phyloP scores from a whole-genome alignment of 2,797 vertebrate species.

The Coluber constrictor region DNA sequence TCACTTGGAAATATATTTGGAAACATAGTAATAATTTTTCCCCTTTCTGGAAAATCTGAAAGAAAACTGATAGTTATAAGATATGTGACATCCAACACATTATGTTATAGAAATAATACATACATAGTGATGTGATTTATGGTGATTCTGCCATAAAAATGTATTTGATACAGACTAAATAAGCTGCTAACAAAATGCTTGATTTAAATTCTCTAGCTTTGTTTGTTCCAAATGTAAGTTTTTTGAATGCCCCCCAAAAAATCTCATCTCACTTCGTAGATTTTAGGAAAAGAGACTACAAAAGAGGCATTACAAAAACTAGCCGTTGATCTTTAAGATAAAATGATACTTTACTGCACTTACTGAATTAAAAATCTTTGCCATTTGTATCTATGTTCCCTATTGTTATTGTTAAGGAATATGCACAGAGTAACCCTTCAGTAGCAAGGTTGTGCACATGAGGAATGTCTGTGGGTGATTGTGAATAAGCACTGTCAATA shows the following conservation, averaged over 20 bases:
- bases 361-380: neutral
- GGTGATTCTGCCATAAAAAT: neutral
- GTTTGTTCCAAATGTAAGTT: neutral
- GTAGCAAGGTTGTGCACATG: too few species aligned
- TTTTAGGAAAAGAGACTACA: neutral
- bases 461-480: too few species aligned
- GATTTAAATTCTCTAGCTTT: neutral
- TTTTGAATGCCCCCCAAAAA: neutral
- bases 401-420: neutral
- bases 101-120: neutral
- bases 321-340: neutral
- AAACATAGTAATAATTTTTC: neutral
- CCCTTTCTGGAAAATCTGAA: neutral
- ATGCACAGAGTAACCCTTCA: too few species aligned
- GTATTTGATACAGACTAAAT: neutral
- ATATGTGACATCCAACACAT: constrained; percentile 1
- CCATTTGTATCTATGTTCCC: neutral
- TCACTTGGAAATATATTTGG: constrained; percentile 4
- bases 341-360: neutral
- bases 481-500: too few species aligned
- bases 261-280: neutral
- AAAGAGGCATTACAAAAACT: neutral
- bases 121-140: neutral
- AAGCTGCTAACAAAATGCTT: neutral
- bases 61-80: constrained; percentile 2